phyloP scores from a whole-genome alignment of 2,888 invertebrate genomes.

The Hypercompe scribonia region DNA sequence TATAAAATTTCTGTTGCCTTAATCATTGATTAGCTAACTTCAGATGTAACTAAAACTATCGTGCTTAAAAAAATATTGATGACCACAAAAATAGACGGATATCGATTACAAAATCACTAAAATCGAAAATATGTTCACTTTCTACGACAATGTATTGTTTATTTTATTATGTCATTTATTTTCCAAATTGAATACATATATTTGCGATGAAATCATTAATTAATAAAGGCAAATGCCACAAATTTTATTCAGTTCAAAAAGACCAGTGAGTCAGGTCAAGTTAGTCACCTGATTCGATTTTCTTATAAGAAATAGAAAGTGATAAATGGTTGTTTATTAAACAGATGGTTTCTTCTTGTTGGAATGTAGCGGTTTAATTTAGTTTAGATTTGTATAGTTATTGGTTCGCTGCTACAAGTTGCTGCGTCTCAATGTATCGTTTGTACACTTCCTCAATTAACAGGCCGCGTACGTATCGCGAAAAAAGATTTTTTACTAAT shows the following conservation, averaged over 20 bases:
- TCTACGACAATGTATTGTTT: slow-evolving; percentile 18
- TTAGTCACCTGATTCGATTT: slow-evolving; percentile 4
- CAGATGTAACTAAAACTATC: not conserved
- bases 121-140: slow-evolving; percentile 11
- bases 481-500: not conserved
- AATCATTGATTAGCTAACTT: slow-evolving; percentile 10
- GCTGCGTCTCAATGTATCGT: not conserved
- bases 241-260: slow-evolving; percentile 3
- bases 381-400: not conserved
- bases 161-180: slow-evolving; percentile 13
- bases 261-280: slow-evolving; percentile 33
- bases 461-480: not conserved
- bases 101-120: slow-evolving; percentile 11
- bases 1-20: not conserved
- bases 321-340: slow-evolving; percentile 5
- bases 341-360: not conserved
- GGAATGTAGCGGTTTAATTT: not conserved
- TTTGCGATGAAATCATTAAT: slow-evolving; percentile 8
- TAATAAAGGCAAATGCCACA: not conserved
- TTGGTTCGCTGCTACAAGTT: not conserved
- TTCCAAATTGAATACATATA: slow-evolving; percentile 17
- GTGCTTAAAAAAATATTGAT: not conserved
- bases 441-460: not conserved
- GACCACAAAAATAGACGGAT: not conserved
- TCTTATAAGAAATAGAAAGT: slow-evolving; percentile 19